A percentile compares a stretch with the other conserved stretches of the same genome.
phyloP scores from a whole-genome alignment of 2,888 invertebrate species.

The Perizoma affinitatum region DNA sequence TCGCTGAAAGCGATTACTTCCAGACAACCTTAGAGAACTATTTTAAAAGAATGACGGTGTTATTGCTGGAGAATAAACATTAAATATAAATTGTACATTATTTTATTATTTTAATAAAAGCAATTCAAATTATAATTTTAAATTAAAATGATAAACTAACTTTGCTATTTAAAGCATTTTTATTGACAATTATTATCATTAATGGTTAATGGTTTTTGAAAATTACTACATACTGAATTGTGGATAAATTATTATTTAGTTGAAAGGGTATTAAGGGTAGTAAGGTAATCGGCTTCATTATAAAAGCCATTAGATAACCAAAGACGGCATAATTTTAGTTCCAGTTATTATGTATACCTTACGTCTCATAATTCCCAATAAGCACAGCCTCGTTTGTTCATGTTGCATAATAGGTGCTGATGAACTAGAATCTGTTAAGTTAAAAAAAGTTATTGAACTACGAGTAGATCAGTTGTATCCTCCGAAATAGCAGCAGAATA shows the following conservation, averaged over 20 bases:
- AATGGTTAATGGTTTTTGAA: too few species aligned
- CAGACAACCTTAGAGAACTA: too few species aligned
- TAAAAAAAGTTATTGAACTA: too few species aligned
- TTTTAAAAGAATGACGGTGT: too few species aligned
- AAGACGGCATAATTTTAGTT: slow-evolving; percentile 38
- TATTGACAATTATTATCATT: slow-evolving; percentile 6
- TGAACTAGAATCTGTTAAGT: too few species aligned
- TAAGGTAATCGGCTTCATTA: slow-evolving; percentile 46
- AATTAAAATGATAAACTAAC: slow-evolving; percentile 14
- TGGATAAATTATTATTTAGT: slow-evolving; percentile 8
- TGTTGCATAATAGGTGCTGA: too few species aligned
- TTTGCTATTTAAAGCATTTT: neutral
- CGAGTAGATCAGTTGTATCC: too few species aligned
- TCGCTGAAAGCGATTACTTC: too few species aligned
- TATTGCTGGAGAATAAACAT: too few species aligned
- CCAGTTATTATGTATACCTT: slow-evolving; percentile 48
- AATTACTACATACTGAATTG: slow-evolving; percentile 5
- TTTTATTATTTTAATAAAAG: neutral
- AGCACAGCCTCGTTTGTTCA: too few species aligned
- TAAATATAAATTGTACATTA: too few species aligned
- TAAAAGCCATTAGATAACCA: slow-evolving; percentile 41
- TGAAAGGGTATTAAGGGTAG: slow-evolving; percentile 27
- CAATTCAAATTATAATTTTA: neutral
- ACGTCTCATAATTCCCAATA: slow-evolving; percentile 33
- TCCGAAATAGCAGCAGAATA: too few species aligned